Evolutionary conservation across 2,888 invertebrate species (phyloP), one percentile per base, ranked within the genome.

Genomic region (Mactromeris polynyma): DNA sequence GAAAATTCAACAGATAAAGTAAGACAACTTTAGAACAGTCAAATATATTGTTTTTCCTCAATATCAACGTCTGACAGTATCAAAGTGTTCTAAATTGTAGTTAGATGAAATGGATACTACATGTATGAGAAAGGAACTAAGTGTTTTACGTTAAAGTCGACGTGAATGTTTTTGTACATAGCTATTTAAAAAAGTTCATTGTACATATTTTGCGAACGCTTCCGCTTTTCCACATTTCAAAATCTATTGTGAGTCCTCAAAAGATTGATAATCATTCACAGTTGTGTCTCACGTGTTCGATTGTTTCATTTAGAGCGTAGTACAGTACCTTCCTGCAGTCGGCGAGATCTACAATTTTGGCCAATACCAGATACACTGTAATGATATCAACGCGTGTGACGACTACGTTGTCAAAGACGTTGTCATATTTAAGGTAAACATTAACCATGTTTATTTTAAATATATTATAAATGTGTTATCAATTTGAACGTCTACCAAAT

Each of bases 1-100:
- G 69, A 80, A 69, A 33, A 80, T 36, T 69, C 33, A 31, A 46
- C 14, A 9, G 46, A 81, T 81, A 80, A 85, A 54, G 85, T 85
- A 81, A 19, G 36, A 31, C 11, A 26, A 26, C 11, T 7, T n/a
- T 26, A n/a, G 26, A 26, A 64, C 3, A n/a, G 1, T 54, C 2
- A 51, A 54, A 26, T 26, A n/a, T n/a, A n/a, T 26, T 26, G 26
- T 26, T 64, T n/a, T 7, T 64, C 4, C n/a, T n/a, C 6, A 11
- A 64, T n/a, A 6, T 7, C 9, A n/a, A n/a, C 6, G n/a, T 11
- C n/a, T 6, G 58, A 11, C 1, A n/a, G 2, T 26, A 11, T 11
- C 21, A 7, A 26, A 7, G n/a, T 26, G 6, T n/a, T 9, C 3
- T n/a, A 3, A 7, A 26, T 26, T 26, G 6, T 26, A 26, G 9